Evolutionary conservation across 1,140 invertebrate genomes (phyloP).

Genomic region (Phthorimaea operculella): DNA sequence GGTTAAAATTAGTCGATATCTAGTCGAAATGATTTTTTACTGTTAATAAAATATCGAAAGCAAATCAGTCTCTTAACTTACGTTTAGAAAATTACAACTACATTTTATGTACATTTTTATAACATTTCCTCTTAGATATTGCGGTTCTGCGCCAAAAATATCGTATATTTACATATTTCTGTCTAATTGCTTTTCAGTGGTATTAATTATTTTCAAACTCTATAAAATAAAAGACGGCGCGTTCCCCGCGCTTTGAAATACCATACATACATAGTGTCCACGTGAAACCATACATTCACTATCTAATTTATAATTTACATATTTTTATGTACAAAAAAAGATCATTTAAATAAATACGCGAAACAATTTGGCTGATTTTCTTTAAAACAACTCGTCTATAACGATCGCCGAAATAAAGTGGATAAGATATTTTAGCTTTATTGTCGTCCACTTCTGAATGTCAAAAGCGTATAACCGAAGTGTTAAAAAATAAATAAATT

Average conservation of each 20-base stretch:
- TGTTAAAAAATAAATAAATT: constrained; percentile 23
- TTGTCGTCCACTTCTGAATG: constrained; percentile 28
- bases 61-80: constrained; percentile 64
- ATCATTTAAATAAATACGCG: constrained; percentile 52
- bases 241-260: background rate
- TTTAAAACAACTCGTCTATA: constrained; percentile 11
- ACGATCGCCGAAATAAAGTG: constrained; percentile 12
- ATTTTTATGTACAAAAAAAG: constrained; percentile 51
- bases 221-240: background rate
- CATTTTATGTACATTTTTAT: constrained; percentile 48
- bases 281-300: constrained; percentile 47
- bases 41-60: constrained; percentile 34
- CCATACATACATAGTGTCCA: constrained; percentile 24
- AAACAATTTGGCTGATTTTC: constrained; percentile 52
- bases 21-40: constrained; percentile 23
- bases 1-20: constrained; percentile 30
- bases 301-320: constrained; percentile 59
- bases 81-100: constrained; percentile 43
- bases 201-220: background rate
- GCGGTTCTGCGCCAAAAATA: background rate
- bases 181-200: background rate
- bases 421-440: constrained; percentile 18
- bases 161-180: background rate
- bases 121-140: constrained; percentile 7
- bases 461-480: constrained; percentile 11